Conservation (phyloP, 2,888 invertebrate genomes). For the Ceramica pisi region DNA sequence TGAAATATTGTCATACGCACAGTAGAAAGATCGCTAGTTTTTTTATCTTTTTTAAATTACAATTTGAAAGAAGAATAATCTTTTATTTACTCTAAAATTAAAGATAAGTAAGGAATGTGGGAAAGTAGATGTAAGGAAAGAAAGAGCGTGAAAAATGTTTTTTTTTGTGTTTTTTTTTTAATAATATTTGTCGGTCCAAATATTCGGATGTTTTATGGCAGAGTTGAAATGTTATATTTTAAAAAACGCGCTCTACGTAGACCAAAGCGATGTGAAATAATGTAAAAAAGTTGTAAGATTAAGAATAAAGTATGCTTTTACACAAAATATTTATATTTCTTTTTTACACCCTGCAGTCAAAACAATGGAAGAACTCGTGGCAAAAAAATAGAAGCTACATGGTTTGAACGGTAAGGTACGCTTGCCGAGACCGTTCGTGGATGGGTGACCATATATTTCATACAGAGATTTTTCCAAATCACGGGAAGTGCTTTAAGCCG, state of each 20-base stretch:
- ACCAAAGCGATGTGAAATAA: conserved; percentile 89
- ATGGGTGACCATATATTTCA: too few species aligned
- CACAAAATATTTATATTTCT: conserved; percentile 67
- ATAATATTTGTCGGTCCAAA: conserved; percentile 55
- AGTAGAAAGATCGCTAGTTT: conserved; percentile 71
- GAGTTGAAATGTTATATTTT: conserved; percentile 73
- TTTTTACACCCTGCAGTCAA: conserved; percentile 17
- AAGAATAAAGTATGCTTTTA: conserved; percentile 81
- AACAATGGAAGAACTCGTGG: too few species aligned
- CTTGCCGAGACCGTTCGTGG: too few species aligned
- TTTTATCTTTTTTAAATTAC: conserved; percentile 66
- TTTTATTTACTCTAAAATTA: conserved; percentile 77
- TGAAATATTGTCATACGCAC: conserved; percentile 70
- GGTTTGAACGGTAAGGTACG: too few species aligned
- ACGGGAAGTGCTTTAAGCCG: too few species aligned
- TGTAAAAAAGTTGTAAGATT: conserved; percentile 82
- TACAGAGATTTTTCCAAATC: too few species aligned
- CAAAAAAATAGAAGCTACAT: too few species aligned
- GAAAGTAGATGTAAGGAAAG: conserved; percentile 73
- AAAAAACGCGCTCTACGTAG: conserved; percentile 83
- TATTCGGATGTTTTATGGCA: conserved; percentile 62
- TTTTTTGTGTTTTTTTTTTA: conserved; percentile 63
- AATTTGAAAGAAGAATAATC: conserved; percentile 61
- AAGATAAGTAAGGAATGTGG: conserved; percentile 71
- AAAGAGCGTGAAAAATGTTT: conserved; percentile 73